A percentile compares a stretch with the other conserved stretches of the same genome.
Evolutionary conservation across 2,888 invertebrate species (phyloP).

Genomic region (Drosophila robusta): DNA sequence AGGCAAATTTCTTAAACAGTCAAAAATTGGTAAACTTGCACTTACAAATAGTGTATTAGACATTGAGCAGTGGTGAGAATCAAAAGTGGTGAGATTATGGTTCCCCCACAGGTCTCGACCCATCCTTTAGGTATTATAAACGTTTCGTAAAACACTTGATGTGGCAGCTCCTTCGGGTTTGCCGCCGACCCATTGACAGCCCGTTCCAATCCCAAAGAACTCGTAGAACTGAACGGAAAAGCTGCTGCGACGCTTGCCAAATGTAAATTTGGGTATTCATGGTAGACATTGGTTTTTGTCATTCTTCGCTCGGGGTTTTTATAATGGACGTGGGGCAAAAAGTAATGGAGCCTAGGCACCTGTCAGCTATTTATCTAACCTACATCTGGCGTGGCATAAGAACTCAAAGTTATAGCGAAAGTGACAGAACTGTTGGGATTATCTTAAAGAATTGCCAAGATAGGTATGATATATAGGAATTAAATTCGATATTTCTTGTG

Average conservation of each 20-base stretch:
- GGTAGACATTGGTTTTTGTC: background rate
- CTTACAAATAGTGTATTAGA: too few species aligned
- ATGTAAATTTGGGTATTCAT: background rate
- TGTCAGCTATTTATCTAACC: background rate
- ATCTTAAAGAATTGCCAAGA: background rate
- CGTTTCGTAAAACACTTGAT: background rate
- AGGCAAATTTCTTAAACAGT: background rate
- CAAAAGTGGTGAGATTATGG: background rate
- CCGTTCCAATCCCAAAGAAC: background rate
- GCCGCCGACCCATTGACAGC: background rate
- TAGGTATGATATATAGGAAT: too few species aligned
- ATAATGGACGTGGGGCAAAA: background rate
- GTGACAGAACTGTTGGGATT: background rate
- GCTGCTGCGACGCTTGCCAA: conserved; percentile 1
- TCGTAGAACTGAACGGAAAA: background rate
- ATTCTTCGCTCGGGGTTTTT: background rate
- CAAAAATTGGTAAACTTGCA: background rate
- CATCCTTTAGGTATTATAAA: background rate
- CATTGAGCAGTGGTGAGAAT: conserved; percentile 1
- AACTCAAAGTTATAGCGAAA: background rate
- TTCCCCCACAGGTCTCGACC: background rate
- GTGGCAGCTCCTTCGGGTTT: background rate
- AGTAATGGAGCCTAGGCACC: too few species aligned
- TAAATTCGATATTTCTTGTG: too few species aligned
- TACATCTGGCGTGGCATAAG: too few species aligned